Evolutionary conservation across 2,797 vertebrate genomes (phyloP).

Genomic region (Phrynocephalus forsythii): DNA sequence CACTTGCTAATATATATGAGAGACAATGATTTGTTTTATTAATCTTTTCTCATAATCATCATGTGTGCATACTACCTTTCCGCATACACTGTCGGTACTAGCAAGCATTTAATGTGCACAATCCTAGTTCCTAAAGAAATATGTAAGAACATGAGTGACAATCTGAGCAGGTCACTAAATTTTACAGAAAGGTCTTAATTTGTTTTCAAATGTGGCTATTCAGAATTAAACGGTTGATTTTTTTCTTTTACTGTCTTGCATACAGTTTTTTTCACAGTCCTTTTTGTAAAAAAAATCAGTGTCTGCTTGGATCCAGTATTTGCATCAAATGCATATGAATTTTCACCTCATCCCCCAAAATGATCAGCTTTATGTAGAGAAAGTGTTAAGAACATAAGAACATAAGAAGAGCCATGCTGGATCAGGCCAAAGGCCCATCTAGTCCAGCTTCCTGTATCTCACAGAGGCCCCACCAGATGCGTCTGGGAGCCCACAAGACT

Average conservation of each 20-base stretch:
- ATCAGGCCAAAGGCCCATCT: too few relatives aligned
- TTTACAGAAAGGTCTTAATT: slow-evolving; percentile 45
- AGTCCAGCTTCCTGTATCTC: too few relatives aligned
- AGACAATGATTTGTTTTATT: slow-evolving; percentile 58
- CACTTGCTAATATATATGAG: slow-evolving; percentile 56
- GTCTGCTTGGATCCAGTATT: not conserved
- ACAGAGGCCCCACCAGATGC: too few relatives aligned
- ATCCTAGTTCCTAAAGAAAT: slow-evolving; percentile 49
- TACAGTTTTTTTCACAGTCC: slow-evolving; percentile 42
- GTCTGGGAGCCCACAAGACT: too few relatives aligned
- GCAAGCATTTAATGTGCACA: slow-evolving; percentile 63
- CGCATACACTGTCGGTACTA: slow-evolving; percentile 61
- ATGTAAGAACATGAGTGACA: not conserved
- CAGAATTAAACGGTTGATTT: not conserved
- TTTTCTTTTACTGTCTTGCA: slow-evolving; percentile 21
- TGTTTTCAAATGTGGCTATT: slow-evolving; percentile 59
- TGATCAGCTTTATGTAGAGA: not conserved
- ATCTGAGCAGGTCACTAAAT: slow-evolving; percentile 48
- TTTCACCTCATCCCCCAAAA: not conserved
- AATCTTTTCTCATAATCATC: slow-evolving; percentile 48
- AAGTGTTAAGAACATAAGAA: not conserved
- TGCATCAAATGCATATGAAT: not conserved
- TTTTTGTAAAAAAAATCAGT: not conserved
- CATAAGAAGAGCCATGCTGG: too few relatives aligned
- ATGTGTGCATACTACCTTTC: slow-evolving; percentile 55